Evolutionary conservation across 1,140 invertebrate species (phyloP), one percentile per base, ranked within the genome.

Genomic region (Cydia amplana): DNA sequence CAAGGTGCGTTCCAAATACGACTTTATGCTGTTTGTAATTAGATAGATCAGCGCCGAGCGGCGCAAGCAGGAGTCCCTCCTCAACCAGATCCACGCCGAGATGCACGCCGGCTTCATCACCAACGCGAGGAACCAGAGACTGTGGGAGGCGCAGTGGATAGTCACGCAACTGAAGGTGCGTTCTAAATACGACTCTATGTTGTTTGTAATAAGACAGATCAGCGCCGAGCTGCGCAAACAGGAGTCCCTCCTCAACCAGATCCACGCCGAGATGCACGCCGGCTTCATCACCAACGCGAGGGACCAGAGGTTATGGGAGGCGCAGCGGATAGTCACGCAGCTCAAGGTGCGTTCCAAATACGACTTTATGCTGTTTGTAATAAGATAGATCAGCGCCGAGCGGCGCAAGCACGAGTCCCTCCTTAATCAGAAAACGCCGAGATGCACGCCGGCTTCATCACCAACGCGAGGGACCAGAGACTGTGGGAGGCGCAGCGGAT

Each of bases 401-500:
- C 94, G 99, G 9, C 94, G 94, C n/a, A 99, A 99, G 87, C 98
- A 99, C 90, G 98, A 99, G 91, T 97, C 97, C 14, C 93, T 99
- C 0, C 90, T 99, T 3, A 95, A 94, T 18, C 96, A 98, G 91
- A 96, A 70, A 98, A 99, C 88, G 95, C 95, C 77, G 97, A 98
- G 91, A 97, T 99, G 94, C 97, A 98, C 88, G 95, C 96, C n/a
- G 97, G 97, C 4, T 28, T 28, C 3, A 96, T 96, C 2, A 96
- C 96, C n/a, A 95, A 96, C 81, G 95, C 95, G 16, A 95, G 97
- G 4, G 98, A 99, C 87, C 98, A 99, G 87, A 96, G 98, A 83
- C 93, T 99, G 2, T 99, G 98, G 98, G 98, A 99, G 93, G 97
- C 98, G 2, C 98, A 99, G 87, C 93, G 98, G 72, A 97, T 98